Evolutionary conservation across 1,140 invertebrate species (phyloP).

Genomic region (Colletes gigas): DNA sequence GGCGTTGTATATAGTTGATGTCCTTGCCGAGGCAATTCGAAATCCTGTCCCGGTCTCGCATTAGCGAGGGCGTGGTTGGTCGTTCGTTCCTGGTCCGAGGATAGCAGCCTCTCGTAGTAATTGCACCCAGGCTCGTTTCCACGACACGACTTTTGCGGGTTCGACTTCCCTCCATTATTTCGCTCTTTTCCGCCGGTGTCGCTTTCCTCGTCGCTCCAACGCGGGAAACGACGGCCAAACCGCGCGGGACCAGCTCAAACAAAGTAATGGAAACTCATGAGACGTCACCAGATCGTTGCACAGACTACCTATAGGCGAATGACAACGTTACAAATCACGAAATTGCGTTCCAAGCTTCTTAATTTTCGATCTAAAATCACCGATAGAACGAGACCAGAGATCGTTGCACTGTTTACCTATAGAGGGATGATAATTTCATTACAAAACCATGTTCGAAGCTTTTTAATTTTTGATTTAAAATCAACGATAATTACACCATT

Average conservation of each 20-base stretch:
- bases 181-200: background rate
- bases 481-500: too few species aligned
- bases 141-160: constrained; percentile 54
- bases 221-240: background rate
- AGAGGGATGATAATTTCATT: too few species aligned
- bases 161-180: constrained; percentile 32
- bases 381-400: too few species aligned
- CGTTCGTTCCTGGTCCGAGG: constrained; percentile 69
- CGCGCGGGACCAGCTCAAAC: background rate
- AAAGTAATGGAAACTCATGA: background rate
- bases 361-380: too few species aligned
- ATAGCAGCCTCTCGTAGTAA: constrained; percentile 65
- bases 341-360: too few species aligned
- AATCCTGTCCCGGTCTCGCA: constrained; percentile 69
- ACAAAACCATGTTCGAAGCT: too few species aligned
- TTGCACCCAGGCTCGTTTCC: constrained; percentile 63
- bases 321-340: too few species aligned
- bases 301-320: too few species aligned
- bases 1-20: constrained; percentile 66
- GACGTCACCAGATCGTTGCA: too few species aligned
- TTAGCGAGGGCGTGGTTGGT: constrained; percentile 75
- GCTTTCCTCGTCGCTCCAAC: background rate
- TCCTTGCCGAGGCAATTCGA: constrained; percentile 74
- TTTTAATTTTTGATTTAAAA: too few species aligned
- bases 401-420: too few species aligned